Evolutionary conservation across 2,113 vertebrate species (phyloP).

Genomic region (Lucifuga dentata): DNA sequence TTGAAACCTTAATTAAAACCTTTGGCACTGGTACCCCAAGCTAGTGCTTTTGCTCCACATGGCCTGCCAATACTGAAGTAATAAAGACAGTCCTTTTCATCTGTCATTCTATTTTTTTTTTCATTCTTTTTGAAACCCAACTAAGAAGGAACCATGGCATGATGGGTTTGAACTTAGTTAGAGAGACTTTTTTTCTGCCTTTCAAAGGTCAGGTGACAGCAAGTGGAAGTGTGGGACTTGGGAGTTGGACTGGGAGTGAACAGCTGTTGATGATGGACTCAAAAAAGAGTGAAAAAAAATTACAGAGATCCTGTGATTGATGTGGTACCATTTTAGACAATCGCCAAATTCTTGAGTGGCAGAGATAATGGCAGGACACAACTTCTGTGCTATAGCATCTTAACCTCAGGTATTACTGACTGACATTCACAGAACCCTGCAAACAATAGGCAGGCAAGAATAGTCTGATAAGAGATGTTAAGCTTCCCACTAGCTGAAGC

Average conservation of each 20-base stretch:
- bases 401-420: slow-evolving; percentile 56
- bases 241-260: slow-evolving; percentile 24
- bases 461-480: slow-evolving; percentile 38
- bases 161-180: slow-evolving; percentile 37
- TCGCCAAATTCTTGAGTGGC: slow-evolving; percentile 50
- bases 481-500: slow-evolving; percentile 15
- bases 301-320: slow-evolving; percentile 68
- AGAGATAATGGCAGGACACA: slow-evolving; percentile 57
- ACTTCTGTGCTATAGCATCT: slow-evolving; percentile 35
- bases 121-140: slow-evolving; percentile 31
- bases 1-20: slow-evolving; percentile 26
- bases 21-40: slow-evolving; percentile 14
- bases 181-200: slow-evolving; percentile 23
- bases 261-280: slow-evolving; percentile 37
- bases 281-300: slow-evolving; percentile 36
- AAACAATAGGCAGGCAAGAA: slow-evolving; percentile 28
- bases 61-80: slow-evolving; percentile 52
- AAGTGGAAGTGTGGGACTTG: neutral
- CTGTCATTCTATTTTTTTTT: slow-evolving; percentile 12
- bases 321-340: slow-evolving; percentile 60
- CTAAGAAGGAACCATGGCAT: slow-evolving; percentile 37
- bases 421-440: slow-evolving; percentile 45
- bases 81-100: slow-evolving; percentile 64
- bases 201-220: slow-evolving; percentile 32
- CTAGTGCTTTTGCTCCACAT: slow-evolving; percentile 52